Conservation (phyloP, 1,140 invertebrate genomes). For the Saccostrea cuccullata region DNA sequence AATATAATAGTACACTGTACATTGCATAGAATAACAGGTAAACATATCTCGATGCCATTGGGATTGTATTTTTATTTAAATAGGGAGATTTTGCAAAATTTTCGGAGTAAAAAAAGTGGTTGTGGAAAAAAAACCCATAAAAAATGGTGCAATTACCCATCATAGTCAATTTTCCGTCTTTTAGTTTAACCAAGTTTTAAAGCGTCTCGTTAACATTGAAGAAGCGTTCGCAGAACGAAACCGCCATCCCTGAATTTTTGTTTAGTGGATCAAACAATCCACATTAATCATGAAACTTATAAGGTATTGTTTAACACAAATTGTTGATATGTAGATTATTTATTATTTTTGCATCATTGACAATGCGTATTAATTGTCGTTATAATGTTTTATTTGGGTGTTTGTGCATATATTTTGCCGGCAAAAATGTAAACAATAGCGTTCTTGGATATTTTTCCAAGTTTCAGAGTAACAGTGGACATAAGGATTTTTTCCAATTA, state of each 20-base stretch:
- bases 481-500: too few relatives aligned
- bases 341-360: too few relatives aligned
- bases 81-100: too few relatives aligned
- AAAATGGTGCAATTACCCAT: neutral
- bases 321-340: too few relatives aligned
- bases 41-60: too few relatives aligned
- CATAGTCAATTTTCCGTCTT: neutral
- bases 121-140: neutral
- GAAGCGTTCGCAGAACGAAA: conserved; percentile 19
- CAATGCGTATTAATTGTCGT: neutral
- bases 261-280: conserved; percentile 9
- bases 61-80: too few relatives aligned
- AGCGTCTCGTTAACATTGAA: neutral
- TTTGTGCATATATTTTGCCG: neutral
- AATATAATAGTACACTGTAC: too few relatives aligned
- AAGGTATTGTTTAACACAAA: neutral
- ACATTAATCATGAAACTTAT: conserved; percentile 30
- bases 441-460: neutral
- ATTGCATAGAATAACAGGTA: too few relatives aligned
- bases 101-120: neutral
- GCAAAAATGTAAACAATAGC: conserved; percentile 20
- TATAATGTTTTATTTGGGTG: neutral
- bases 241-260: conserved; percentile 32
- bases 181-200: neutral
- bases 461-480: neutral